Percentiles rank a stretch among this genome's conserved stretches.
Conservation (phyloP, 2,888 invertebrate species). For the Amaurobius ferox region DNA sequence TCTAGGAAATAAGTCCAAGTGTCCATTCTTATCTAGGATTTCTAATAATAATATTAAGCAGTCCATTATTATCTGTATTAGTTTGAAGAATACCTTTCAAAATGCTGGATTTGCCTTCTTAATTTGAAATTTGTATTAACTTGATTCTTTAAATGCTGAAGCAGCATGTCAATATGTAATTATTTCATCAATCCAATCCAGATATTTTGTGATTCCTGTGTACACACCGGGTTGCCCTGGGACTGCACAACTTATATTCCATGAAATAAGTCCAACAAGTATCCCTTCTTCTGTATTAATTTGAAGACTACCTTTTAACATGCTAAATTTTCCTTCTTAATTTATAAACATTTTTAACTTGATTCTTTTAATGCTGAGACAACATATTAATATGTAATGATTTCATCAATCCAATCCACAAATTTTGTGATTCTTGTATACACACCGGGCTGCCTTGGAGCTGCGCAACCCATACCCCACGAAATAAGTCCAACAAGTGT, state of each 20-base stretch:
- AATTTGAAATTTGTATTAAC: too few species aligned
- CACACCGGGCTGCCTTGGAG: conserved; percentile 64
- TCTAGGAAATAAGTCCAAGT: conserved; percentile 65
- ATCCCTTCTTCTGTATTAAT: conserved; percentile 44
- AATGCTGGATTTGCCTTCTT: too few species aligned
- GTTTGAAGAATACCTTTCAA: too few species aligned
- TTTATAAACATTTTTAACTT: too few species aligned
- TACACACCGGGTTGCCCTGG: conserved; percentile 68
- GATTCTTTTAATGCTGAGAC: too few species aligned
- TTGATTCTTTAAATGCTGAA: too few species aligned
- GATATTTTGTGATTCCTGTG: conserved; percentile 53
- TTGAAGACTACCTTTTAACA: too few species aligned
- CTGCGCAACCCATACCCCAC: conserved; percentile 69
- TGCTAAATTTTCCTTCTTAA: too few species aligned
- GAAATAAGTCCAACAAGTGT: conserved; percentile 58
- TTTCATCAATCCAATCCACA: conserved; percentile 56
- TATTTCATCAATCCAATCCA: conserved; percentile 57
- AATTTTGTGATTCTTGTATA: conserved; percentile 63
- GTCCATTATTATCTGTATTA: too few species aligned
- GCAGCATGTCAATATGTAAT: too few species aligned
- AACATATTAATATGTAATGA: too few species aligned
- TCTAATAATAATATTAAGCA: too few species aligned
- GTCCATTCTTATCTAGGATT: conserved; percentile 39
- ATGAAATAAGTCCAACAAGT: conserved; percentile 61
- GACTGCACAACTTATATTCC: conserved; percentile 66